These are phyloP conservation scores for Eulemur rubriventer DNA, from an alignment of 2,797 vertebrate genomes.

Conservation along the genomic window DNA sequence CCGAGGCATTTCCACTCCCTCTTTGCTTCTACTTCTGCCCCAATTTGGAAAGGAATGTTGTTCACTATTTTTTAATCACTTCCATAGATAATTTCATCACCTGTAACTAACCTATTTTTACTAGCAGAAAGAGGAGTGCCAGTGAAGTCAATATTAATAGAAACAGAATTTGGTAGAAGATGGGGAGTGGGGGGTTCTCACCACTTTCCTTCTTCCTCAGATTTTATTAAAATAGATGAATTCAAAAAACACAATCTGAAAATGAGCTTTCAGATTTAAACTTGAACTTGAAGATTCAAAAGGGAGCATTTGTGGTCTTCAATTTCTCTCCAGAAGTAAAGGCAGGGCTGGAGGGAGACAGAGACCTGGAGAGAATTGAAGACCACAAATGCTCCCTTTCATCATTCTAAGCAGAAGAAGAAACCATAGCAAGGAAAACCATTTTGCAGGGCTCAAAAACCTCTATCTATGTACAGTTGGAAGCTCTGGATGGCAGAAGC, in stretches of 20 bases:
- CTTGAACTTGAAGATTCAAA: no score
- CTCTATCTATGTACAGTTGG: not conserved
- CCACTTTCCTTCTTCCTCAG: no score
- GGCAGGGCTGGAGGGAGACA: no score
- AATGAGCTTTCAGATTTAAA: no score
- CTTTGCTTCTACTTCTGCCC: not conserved
- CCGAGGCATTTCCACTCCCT: not conserved
- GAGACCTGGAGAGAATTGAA: not conserved
- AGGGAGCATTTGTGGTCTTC: no score
- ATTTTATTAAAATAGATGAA: no score
- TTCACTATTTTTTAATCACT: constrained; percentile 5
- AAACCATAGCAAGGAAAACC: not conserved
- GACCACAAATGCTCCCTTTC: not conserved
- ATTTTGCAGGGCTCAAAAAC: not conserved
- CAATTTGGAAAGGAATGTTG: not conserved
- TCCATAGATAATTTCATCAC: not conserved
- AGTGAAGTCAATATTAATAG: not conserved
- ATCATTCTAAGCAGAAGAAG: not conserved
- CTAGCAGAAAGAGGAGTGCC: not conserved
- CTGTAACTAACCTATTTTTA: not conserved
- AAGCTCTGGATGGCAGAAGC: not conserved
- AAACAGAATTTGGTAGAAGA: not conserved
- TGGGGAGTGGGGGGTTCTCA: rapidly evolving
- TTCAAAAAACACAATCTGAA: no score
- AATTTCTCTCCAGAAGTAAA: no score